Conservation (phyloP, 1,140 invertebrate species). For the Cardiocondyla obscurior region DNA sequence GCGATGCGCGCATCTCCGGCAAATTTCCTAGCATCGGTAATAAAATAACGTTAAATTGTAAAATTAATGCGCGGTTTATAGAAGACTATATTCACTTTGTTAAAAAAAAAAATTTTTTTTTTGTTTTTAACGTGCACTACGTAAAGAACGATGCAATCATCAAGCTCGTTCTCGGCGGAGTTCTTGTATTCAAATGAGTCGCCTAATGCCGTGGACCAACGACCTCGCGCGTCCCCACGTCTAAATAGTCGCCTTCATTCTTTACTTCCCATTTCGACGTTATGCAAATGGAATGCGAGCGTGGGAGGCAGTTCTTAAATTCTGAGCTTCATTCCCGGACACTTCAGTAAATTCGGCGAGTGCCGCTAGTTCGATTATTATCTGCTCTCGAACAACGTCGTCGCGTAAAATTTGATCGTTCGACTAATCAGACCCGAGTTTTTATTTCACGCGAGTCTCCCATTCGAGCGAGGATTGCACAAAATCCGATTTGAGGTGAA, state of each 20-base stretch:
- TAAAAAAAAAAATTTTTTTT: not conserved
- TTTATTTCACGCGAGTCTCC: not conserved
- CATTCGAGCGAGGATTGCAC: not conserved
- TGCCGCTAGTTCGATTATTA: not conserved
- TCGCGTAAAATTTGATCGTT: not conserved
- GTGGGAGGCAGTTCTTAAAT: conserved; percentile 59
- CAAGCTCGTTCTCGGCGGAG: conserved; percentile 57
- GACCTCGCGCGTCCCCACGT: conserved; percentile 61
- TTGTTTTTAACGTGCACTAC: not conserved
- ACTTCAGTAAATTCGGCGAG: conserved; percentile 47
- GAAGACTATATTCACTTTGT: not conserved
- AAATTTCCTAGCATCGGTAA: no score
- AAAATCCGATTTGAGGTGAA: not conserved
- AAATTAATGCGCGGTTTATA: not conserved
- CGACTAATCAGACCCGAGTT: not conserved
- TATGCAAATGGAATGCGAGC: conserved; percentile 74
- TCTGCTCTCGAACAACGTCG: not conserved
- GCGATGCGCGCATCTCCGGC: not conserved
- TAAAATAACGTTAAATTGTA: not conserved
- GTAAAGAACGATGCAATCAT: not conserved
- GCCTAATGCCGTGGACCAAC: conserved; percentile 72
- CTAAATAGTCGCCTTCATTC: conserved; percentile 76
- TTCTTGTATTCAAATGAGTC: conserved; percentile 79
- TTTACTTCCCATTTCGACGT: conserved; percentile 75
- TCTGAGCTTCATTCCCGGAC: conserved; percentile 35